Conservation (phyloP, 2,888 invertebrate species). For the Zele albiditarsus region DNA sequence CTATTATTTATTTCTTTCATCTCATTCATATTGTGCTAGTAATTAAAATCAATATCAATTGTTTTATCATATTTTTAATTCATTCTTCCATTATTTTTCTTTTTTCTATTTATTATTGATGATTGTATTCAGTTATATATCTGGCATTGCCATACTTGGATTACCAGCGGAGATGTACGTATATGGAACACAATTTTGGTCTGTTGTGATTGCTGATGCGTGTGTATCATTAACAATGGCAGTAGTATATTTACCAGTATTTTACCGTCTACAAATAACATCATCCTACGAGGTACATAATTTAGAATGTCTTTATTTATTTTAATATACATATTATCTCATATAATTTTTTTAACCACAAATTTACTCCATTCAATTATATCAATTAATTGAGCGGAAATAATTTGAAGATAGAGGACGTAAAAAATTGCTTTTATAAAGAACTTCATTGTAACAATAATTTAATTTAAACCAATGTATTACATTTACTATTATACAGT, state of each 20-base stretch:
- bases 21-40: not conserved
- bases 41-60: not conserved
- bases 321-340: not conserved
- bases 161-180: slow-evolving; percentile 85
- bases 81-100: not conserved
- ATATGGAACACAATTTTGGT: slow-evolving; percentile 83
- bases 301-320: not conserved
- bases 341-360: not conserved
- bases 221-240: slow-evolving; percentile 81
- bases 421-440: slow-evolving; percentile 12
- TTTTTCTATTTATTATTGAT: not conserved
- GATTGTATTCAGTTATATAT: slow-evolving; percentile 79
- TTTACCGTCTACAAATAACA: slow-evolving; percentile 82
- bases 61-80: not conserved
- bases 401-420: not conserved
- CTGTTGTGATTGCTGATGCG: slow-evolving; percentile 78
- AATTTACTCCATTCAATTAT: not conserved
- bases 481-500: slow-evolving; percentile 72
- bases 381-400: not conserved
- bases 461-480: not conserved
- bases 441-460: slow-evolving; percentile 5
- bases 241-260: slow-evolving; percentile 81
- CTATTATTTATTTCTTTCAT: not conserved
- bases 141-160: slow-evolving; percentile 83
- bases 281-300: slow-evolving; percentile 82